Conservation (phyloP, 2,797 vertebrate genomes). For the Perodicticus potto region DNA sequence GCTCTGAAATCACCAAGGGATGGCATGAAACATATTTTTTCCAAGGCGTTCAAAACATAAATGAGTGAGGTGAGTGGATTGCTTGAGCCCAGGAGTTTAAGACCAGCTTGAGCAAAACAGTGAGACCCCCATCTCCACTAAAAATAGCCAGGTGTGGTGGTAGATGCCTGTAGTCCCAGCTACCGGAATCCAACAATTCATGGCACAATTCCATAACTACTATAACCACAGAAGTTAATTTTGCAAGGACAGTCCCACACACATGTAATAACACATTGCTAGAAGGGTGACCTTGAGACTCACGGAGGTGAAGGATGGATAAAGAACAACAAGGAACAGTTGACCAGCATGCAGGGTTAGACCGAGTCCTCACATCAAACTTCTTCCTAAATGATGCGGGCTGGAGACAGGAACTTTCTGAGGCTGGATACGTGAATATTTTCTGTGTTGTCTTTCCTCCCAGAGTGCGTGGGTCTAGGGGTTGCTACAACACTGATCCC, state of each 20-base stretch:
- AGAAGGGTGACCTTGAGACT: background rate
- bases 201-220: background rate
- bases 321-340: background rate
- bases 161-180: too few species aligned
- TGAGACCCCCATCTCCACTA: too few species aligned
- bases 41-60: background rate
- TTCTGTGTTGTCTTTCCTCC: background rate
- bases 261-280: background rate
- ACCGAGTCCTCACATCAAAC: background rate
- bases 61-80: background rate
- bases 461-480: background rate
- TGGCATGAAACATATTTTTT: background rate
- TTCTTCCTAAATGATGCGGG: background rate
- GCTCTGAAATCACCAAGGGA: background rate
- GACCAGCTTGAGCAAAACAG: too few species aligned
- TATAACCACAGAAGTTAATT: conserved; percentile 1
- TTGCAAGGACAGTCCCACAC: background rate
- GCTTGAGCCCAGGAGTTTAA: too few species aligned
- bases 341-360: background rate
- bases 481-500: background rate
- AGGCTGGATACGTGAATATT: background rate
- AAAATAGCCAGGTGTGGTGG: too few species aligned
- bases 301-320: background rate
- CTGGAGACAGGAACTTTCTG: background rate
- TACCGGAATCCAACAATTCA: background rate